Evolutionary conservation across 2,888 invertebrate species (phyloP).

Genomic region (Dusona sp.): DNA sequence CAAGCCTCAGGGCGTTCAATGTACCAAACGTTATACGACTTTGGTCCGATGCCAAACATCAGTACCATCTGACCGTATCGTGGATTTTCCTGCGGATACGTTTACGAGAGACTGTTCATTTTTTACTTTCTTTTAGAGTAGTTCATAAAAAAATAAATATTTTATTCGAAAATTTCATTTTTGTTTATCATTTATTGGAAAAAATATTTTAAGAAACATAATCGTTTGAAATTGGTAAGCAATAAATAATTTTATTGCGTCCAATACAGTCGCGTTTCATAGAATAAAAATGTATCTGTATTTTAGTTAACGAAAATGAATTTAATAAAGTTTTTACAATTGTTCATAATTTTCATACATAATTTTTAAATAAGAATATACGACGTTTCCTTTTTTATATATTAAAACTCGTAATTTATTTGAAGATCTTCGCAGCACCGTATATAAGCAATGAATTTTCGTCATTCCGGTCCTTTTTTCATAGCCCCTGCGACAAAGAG

Average conservation of each 20-base stretch:
- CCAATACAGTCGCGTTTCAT: no score
- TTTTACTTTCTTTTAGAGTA: background rate
- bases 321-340: background rate
- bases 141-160: background rate
- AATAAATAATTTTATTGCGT: no score
- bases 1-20: conserved; percentile 65
- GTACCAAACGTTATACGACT: conserved; percentile 73
- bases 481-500: conserved; percentile 37
- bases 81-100: conserved; percentile 47
- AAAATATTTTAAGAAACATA: background rate
- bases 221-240: background rate
- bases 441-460: conserved; percentile 50
- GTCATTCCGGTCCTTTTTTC: conserved; percentile 22
- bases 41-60: conserved; percentile 73
- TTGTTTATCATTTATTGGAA: background rate
- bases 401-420: background rate
- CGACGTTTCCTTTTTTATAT: background rate
- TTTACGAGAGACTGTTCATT: conserved; percentile 2
- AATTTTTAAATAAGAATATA: conserved; percentile 3
- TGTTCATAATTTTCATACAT: background rate
- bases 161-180: background rate
- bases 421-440: background rate
- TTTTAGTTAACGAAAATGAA: background rate
- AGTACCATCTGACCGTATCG: conserved; percentile 68
- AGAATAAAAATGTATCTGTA: no score